Evolutionary conservation across 2,797 vertebrate species (phyloP), one percentile per base, ranked within the genome.

Genomic region (Sebastes steindachneri): DNA sequence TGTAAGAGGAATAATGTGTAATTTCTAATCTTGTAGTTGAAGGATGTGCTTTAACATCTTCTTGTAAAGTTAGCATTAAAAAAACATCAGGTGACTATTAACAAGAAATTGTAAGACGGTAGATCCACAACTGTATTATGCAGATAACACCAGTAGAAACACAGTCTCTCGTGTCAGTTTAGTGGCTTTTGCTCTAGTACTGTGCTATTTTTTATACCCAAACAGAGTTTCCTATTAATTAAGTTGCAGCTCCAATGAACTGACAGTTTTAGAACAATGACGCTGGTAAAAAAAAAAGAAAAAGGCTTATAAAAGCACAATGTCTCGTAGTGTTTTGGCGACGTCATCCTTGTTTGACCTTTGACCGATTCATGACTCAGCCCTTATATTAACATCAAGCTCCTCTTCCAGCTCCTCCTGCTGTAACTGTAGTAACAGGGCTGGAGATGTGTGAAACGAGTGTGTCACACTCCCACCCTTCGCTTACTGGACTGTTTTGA

Each of bases 401-500:
- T 62, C 10, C 37, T 59, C 48, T 17, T n/a, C 55, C 15, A 15
- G 72, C 51, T 65, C 37, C 51, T 73, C 53, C 55, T 21, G 45
- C 79, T 17, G 69, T 73, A 29, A 75, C 78, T 55, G 68, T 74
- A 70, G 72, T 60, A 82, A 79, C 62, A 62, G 68, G 45, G 7
- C 70, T 73, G 79, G 51, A 83, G 88, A 72, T 68, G 82, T 86
- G 80, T 35, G 74, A 85, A 83, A 29, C n/a, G 25, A 51, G 41
- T 19, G 5, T 48, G 64, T 66, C 64, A 53, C 84, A 29, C 77
- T 82, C 76, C 64, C 75, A 41, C 82, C 66, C 70, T 68, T 73
- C 67, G 66, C 86, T 58, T 35, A 25, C 72, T 63, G 68, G 57
- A 45, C 78, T 92, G 90, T 93, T 91, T 87, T 90, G 84, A 85